Evolutionary conservation across 2,113 vertebrate species (phyloP), one percentile per base, ranked within the genome.

Genomic region (Caranx ignobilis): DNA sequence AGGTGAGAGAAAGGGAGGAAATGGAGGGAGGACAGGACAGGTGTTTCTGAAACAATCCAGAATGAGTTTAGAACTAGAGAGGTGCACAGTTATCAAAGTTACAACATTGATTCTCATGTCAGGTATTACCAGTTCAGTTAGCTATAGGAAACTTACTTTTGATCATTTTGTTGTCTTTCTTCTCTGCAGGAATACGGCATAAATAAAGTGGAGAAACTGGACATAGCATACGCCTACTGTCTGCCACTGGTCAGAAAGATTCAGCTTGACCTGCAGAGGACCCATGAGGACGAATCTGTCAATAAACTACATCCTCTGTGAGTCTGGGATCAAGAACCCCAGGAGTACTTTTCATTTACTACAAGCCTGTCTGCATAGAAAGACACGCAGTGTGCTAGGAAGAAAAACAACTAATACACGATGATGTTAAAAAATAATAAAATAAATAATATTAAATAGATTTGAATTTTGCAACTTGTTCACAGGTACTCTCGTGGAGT

Each of bases 221-320:
- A 99, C 91, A 99, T 99, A 75, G 97, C 97, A 0, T 96, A 98
- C 34, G 97, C 97, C 71, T 99, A 98, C 94, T 99, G 98, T 92
- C 97, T 98, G 87, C 98, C 98, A 7, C 95, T 99, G 71, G 95
- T 99, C 87, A 94, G 96, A 89, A 99, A 99, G 92, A 99, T 99
- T 83, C 96, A 96, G 76, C 87, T 99, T 84, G 98, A 99, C 92
- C 92, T 99, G 56, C 98, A 99, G 91, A 96, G 98, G 91, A 99
- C 98, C 31, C 98, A 99, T 2, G 98, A 98, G 90, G 98, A 99
- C 45, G 98, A 99, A 90, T 98, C 97, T 50, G 98, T 99, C 90
- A 99, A 99, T 95, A 99, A 99, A 80, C 95, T 99, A 21, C 98
- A 99, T 87, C 98, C 98, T 4, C 91, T 99, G 98, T 96, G 85